phyloP scores from a whole-genome alignment of 2,113 vertebrate species.

The Hiodon alosoides region DNA sequence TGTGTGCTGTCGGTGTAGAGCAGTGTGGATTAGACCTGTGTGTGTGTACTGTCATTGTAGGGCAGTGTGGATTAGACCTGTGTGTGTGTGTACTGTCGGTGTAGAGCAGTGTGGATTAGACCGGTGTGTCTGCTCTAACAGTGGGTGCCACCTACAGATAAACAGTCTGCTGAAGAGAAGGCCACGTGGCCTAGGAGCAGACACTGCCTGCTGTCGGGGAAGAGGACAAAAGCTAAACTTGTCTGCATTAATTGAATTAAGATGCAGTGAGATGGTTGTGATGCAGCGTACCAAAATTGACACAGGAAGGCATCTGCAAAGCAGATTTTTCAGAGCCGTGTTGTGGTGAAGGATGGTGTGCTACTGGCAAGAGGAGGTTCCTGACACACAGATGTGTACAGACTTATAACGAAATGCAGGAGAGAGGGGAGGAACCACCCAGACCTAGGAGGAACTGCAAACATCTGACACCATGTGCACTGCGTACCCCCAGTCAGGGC shows the following conservation, averaged over 20 bases:
- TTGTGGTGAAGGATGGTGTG: background rate
- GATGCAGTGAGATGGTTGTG: no score
- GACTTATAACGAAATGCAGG: background rate
- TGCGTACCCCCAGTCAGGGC: no score
- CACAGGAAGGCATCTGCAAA: no score
- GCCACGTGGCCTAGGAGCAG: conserved; percentile 1
- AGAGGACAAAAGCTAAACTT: no score
- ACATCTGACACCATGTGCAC: no score
- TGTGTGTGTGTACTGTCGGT: background rate
- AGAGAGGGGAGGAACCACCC: no score
- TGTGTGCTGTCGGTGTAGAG: no score
- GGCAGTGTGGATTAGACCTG: background rate
- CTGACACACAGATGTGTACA: background rate
- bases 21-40: no score
- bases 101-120: background rate
- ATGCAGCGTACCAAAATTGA: no score
- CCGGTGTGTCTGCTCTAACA: background rate
- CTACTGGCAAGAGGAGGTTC: background rate
- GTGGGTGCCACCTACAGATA: background rate
- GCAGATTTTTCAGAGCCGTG: background rate
- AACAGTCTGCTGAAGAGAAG: background rate
- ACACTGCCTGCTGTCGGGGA: background rate
- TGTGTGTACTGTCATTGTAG: background rate
- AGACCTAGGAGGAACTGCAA: no score
- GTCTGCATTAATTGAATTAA: no score